Percentiles rank a stretch among this genome's conserved stretches.
Conservation (phyloP, 2,888 invertebrate genomes). For the Seira musarum region DNA sequence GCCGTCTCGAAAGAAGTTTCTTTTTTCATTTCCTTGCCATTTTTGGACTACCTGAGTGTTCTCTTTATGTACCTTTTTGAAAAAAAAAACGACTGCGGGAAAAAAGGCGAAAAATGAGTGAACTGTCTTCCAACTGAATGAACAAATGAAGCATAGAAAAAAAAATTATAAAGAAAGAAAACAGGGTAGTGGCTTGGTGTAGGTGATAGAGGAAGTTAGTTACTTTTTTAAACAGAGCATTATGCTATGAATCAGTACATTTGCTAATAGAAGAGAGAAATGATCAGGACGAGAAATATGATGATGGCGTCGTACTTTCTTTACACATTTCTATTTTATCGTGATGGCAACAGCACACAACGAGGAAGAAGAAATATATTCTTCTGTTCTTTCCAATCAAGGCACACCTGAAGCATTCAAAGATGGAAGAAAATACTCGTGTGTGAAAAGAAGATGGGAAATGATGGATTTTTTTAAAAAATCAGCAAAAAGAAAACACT, state of each 20-base stretch:
- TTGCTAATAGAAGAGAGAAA: neutral
- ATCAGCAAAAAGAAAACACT: slow-evolving; percentile 51
- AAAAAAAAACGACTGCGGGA: too few relatives aligned
- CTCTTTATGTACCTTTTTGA: too few relatives aligned
- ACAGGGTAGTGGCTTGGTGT: neutral
- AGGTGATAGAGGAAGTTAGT: too few relatives aligned
- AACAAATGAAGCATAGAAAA: neutral
- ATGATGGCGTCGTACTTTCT: neutral
- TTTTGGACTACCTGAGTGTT: too few relatives aligned
- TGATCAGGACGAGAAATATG: neutral
- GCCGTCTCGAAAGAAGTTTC: too few relatives aligned
- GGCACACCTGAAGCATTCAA: slow-evolving; percentile 47
- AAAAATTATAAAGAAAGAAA: neutral
- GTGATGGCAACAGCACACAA: neutral
- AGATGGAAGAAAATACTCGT: neutral
- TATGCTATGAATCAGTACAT: too few relatives aligned
- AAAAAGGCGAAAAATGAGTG: neutral
- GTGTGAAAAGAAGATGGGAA: slow-evolving; percentile 4
- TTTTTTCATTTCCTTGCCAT: too few relatives aligned
- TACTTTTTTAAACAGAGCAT: too few relatives aligned
- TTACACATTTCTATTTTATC: slow-evolving; percentile 1
- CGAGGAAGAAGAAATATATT: neutral
- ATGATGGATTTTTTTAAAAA: slow-evolving; percentile 52
- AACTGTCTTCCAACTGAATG: slow-evolving; percentile 12
- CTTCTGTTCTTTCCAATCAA: slow-evolving; percentile 37